phyloP scores from a whole-genome alignment of 2,888 invertebrate genomes.

The Hermodice carunculata region DNA sequence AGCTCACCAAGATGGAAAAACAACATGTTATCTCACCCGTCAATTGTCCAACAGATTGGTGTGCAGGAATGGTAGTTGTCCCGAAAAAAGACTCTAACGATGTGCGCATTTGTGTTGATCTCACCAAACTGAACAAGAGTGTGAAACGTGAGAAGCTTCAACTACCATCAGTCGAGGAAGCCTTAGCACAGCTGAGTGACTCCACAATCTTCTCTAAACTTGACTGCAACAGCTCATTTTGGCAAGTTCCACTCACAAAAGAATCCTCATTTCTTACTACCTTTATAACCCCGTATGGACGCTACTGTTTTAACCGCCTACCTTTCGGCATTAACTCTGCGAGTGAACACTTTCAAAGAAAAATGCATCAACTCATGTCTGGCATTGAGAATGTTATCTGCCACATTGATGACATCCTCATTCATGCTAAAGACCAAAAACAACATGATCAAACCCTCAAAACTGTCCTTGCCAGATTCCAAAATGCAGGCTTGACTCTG shows the following conservation, averaged over 20 bases:
- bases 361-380: not conserved
- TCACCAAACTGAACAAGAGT: slow-evolving; percentile 16
- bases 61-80: slow-evolving; percentile 61
- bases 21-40: slow-evolving; percentile 54
- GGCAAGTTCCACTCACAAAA: not conserved
- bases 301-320: not conserved
- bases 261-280: too few relatives aligned
- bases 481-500: not conserved
- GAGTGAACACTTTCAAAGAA: not conserved
- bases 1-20: slow-evolving; percentile 51
- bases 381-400: not conserved
- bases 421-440: not conserved
- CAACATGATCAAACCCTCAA: not conserved
- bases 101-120: slow-evolving; percentile 33
- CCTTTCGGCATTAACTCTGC: not conserved
- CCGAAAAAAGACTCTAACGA: slow-evolving; percentile 38
- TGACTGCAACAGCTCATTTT: not conserved
- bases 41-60: slow-evolving; percentile 59
- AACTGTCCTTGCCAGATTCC: not conserved
- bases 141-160: not conserved
- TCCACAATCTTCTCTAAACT: not conserved
- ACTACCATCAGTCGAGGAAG: not conserved
- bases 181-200: not conserved
- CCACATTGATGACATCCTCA: not conserved
- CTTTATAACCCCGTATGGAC: slow-evolving; percentile 2